Percentiles rank a stretch among this genome's conserved stretches.
These are phyloP conservation scores for Chydorus sphaericus DNA, from an alignment of 2,888 invertebrate genomes.

Conservation along the genomic window DNA sequence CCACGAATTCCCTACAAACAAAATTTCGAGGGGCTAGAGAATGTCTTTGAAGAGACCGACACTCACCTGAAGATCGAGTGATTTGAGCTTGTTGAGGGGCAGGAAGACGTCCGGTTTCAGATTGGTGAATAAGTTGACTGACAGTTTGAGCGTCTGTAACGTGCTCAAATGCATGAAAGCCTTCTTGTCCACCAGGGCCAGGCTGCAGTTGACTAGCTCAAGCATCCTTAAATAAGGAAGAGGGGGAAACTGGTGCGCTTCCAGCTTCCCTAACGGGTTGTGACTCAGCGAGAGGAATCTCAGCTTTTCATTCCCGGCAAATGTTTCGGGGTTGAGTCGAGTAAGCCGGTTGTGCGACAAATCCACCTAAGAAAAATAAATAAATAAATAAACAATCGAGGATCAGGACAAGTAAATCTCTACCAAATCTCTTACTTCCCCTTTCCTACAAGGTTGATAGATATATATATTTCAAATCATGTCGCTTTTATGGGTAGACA, in stretches of 20 bases:
- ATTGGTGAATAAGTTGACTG: slow-evolving; percentile 60
- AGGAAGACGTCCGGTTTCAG: slow-evolving; percentile 50
- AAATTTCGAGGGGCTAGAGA: no score
- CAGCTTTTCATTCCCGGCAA: slow-evolving; percentile 64
- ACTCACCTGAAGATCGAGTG: slow-evolving; percentile 51
- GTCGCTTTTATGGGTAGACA: no score
- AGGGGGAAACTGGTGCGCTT: slow-evolving; percentile 63
- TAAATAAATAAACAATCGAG: no score
- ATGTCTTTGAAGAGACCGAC: no score
- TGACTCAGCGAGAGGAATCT: slow-evolving; percentile 61
- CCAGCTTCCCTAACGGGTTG: slow-evolving; percentile 59
- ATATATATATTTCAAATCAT: no score
- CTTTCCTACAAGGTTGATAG: no score
- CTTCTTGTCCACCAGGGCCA: slow-evolving; percentile 56
- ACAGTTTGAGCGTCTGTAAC: slow-evolving; percentile 53
- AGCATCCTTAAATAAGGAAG: slow-evolving; percentile 65
- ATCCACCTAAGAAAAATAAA: no score
- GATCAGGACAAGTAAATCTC: no score
- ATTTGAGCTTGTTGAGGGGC: slow-evolving; percentile 61
- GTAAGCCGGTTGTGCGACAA: slow-evolving; percentile 65
- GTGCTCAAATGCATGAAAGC: slow-evolving; percentile 62
- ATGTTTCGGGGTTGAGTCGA: slow-evolving; percentile 59
- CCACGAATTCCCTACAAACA: no score
- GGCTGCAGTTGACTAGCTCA: slow-evolving; percentile 62
- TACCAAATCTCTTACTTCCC: no score